These are phyloP conservation scores for Phalacrocorax carbo DNA, from an alignment of 2,113 vertebrate species.

Conservation along the genomic window DNA sequence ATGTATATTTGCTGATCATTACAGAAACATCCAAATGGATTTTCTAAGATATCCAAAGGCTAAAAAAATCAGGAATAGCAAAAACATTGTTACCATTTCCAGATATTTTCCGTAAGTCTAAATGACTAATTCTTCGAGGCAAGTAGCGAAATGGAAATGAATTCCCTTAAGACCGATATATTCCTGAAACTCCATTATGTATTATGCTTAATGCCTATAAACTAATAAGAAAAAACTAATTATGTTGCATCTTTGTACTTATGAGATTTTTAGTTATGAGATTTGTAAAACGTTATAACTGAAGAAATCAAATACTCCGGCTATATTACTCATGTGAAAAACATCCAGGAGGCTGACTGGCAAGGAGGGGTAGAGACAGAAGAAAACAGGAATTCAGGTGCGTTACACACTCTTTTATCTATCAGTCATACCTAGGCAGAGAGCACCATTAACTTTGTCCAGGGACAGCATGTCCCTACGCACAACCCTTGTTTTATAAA, in stretches of 20 bases:
- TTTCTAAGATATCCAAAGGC: background rate
- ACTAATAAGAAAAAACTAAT: constrained; percentile 31
- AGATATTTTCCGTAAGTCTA: background rate
- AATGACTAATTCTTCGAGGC: constrained; percentile 24
- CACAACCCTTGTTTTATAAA: background rate
- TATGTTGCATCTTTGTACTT: background rate
- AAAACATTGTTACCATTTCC: background rate
- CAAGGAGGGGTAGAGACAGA: background rate
- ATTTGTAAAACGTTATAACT: background rate
- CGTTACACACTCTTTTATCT: background rate
- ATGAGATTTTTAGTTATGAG: background rate
- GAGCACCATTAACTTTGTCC: background rate
- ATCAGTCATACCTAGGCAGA: background rate
- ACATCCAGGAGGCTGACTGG: background rate
- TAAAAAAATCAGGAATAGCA: background rate
- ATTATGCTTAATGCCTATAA: background rate
- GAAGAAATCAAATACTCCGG: background rate
- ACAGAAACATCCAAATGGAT: background rate
- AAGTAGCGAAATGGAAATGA: background rate
- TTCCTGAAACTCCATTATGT: constrained; percentile 6
- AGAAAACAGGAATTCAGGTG: background rate
- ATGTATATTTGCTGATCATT: background rate
- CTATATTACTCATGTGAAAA: background rate
- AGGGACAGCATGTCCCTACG: rapidly evolving
- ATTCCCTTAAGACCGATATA: background rate